These are phyloP conservation scores for Lymantria dispar DNA, from an alignment of 2,888 invertebrate genomes.

Conservation along the genomic window DNA sequence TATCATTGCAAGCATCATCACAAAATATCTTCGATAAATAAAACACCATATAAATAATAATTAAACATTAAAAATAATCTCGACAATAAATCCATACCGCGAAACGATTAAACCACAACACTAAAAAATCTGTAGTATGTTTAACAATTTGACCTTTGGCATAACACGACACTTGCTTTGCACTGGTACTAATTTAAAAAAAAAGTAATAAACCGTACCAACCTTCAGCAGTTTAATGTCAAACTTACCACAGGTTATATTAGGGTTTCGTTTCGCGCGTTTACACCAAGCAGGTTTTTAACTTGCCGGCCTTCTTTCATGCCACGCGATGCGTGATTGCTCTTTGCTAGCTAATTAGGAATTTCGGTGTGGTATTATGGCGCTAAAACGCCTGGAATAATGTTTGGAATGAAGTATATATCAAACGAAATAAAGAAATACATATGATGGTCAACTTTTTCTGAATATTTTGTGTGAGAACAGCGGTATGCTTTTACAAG, in stretches of 20 bases:
- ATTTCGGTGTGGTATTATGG: constrained; percentile 34
- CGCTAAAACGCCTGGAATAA: constrained; percentile 27
- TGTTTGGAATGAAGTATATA: constrained; percentile 27
- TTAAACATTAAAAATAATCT: neutral
- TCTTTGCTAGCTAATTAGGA: constrained; percentile 56
- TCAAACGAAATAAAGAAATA: constrained; percentile 26
- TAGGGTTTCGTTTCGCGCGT: constrained; percentile 19
- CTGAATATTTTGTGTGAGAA: too few relatives aligned
- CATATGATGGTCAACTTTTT: neutral
- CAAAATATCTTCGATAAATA: neutral
- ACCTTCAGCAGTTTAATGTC: constrained; percentile 20
- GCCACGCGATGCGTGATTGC: constrained; percentile 52
- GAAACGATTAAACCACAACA: constrained; percentile 9
- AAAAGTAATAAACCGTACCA: constrained; percentile 25
- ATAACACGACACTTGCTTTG: neutral
- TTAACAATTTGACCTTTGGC: constrained; percentile 44
- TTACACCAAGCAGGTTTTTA: constrained; percentile 26
- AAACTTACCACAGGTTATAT: constrained; percentile 24
- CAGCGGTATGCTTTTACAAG: too few relatives aligned
- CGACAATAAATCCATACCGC: neutral
- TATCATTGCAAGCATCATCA: neutral
- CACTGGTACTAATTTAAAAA: constrained; percentile 35
- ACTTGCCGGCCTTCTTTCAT: constrained; percentile 45
- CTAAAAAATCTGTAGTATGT: constrained; percentile 35
- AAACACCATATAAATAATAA: neutral